A percentile compares a stretch with the other conserved stretches of the same genome.
These are phyloP conservation scores for Ellobium chinense DNA, from an alignment of 2,888 invertebrate species.

Conservation along the genomic window DNA sequence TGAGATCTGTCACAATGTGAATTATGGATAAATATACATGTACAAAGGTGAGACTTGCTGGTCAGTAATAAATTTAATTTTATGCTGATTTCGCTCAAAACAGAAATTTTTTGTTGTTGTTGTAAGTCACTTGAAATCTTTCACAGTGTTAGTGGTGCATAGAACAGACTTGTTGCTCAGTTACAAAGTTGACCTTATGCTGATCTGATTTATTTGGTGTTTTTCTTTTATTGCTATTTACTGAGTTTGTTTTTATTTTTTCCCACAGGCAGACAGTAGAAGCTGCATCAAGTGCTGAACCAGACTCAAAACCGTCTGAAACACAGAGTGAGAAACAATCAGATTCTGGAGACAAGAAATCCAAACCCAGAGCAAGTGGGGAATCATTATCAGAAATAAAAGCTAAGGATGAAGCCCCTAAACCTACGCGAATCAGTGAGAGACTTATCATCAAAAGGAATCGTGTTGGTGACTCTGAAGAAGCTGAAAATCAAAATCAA, in stretches of 20 bases:
- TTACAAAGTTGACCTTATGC: no score
- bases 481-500: conserved; percentile 7
- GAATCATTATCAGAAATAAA: conserved; percentile 27
- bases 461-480: conserved; percentile 28
- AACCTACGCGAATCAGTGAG: conserved; percentile 41
- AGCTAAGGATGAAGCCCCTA: conserved; percentile 32
- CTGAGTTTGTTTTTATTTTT: neutral
- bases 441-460: conserved; percentile 46
- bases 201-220: no score
- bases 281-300: neutral
- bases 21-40: no score
- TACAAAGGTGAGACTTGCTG: no score
- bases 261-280: neutral
- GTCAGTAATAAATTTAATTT: no score
- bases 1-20: no score
- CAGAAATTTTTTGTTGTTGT: no score
- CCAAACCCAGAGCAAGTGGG: neutral
- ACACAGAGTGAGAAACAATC: neutral
- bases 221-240: no score
- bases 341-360: neutral
- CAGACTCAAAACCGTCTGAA: neutral
- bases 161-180: no score
- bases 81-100: no score
- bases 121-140: no score
- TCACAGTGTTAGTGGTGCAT: no score